These are phyloP conservation scores for Yponomeuta sedellus DNA, from an alignment of 2,888 invertebrate genomes.

Conservation along the genomic window DNA sequence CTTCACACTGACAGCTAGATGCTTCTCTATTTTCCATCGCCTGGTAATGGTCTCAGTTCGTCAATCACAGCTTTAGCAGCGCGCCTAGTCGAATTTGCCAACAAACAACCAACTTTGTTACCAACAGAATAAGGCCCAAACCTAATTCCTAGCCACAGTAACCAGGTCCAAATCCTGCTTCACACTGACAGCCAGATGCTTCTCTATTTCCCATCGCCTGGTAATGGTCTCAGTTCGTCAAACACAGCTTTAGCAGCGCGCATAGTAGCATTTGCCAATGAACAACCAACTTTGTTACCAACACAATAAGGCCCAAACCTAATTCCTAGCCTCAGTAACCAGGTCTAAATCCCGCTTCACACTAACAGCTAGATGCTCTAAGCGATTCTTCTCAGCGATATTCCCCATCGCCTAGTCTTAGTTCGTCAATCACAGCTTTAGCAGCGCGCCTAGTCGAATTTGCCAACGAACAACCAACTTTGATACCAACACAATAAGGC, in stretches of 20 bases:
- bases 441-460: constrained; percentile 68
- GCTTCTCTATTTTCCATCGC: constrained; percentile 92
- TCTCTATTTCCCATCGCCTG: constrained; percentile 93
- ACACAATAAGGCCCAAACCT: constrained; percentile 13
- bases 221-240: constrained; percentile 90
- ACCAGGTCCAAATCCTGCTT: constrained; percentile 93
- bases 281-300: no score
- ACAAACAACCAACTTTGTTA: no score
- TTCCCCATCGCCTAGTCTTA: constrained; percentile 93
- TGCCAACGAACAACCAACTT: neutral
- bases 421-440: constrained; percentile 89
- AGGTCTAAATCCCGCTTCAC: no score
- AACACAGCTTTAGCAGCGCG: constrained; percentile 86
- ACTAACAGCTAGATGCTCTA: no score
- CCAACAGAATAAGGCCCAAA: neutral
- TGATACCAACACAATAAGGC: no score
- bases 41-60: constrained; percentile 91
- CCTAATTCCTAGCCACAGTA: constrained; percentile 80
- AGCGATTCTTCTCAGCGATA: constrained; percentile 91
- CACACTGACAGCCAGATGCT: constrained; percentile 87
- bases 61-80: constrained; percentile 89
- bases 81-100: constrained; percentile 34
- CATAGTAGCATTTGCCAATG: constrained; percentile 34
- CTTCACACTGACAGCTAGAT: constrained; percentile 87
- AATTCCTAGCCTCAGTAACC: no score